These are phyloP conservation scores for Macrophya annulata DNA, from an alignment of 2,888 invertebrate genomes.

Conservation along the genomic window DNA sequence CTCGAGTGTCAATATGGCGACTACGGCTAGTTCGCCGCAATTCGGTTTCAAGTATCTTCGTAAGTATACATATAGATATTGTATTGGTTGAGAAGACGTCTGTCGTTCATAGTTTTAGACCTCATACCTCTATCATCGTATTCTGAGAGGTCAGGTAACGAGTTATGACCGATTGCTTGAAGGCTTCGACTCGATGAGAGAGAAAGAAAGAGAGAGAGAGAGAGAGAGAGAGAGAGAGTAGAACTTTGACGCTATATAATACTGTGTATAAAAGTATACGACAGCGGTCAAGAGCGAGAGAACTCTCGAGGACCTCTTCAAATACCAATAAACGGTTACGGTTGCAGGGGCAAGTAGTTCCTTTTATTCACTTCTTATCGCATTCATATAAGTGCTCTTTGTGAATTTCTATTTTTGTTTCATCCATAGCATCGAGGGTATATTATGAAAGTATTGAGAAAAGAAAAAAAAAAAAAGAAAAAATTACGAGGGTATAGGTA, in stretches of 20 bases:
- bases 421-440: neutral
- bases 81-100: neutral
- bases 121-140: neutral
- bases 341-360: neutral
- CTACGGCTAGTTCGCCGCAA: conserved; percentile 15
- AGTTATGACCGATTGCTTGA: conserved; percentile 12
- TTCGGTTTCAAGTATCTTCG: conserved; percentile 6
- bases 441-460: conserved; percentile 2
- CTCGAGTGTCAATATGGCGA: conserved; percentile 20
- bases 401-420: conserved; percentile 37
- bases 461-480: neutral
- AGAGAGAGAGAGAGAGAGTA: neutral
- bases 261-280: conserved; percentile 27
- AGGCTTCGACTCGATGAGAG: neutral
- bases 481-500: neutral
- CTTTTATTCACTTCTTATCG: conserved; percentile 30
- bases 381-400: conserved; percentile 41
- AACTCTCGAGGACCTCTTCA: conserved; percentile 38
- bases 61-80: neutral
- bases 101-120: neutral
- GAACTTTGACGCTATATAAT: conserved; percentile 13
- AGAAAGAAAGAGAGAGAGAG: neutral
- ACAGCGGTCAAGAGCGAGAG: conserved; percentile 21
- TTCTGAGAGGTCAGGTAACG: conserved; percentile 31
- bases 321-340: conserved; percentile 38